A percentile compares a stretch with the other conserved stretches of the same genome.
These are phyloP conservation scores for Micropoecilia bifurca DNA, from an alignment of 2,797 vertebrate species.

Conservation along the genomic window DNA sequence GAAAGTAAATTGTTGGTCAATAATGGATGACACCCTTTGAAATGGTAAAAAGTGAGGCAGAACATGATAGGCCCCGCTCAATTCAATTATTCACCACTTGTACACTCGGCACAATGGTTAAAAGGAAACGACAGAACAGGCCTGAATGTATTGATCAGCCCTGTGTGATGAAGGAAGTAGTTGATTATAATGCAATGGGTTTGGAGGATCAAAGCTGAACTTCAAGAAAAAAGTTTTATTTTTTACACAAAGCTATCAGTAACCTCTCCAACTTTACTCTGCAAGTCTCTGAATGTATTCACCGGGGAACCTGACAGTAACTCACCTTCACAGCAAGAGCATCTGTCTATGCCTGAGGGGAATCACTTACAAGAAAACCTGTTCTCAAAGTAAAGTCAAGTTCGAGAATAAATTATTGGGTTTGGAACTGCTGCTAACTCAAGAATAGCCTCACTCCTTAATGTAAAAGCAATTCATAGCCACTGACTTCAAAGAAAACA, in stretches of 20 bases:
- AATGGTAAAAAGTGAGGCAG: conserved; percentile 73
- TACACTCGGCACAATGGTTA: conserved; percentile 57
- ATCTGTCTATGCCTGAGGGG: conserved; percentile 20
- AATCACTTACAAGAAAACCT: conserved; percentile 8
- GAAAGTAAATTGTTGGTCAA: conserved; percentile 86
- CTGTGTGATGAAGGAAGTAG: conserved; percentile 13
- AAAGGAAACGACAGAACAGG: conserved; percentile 58
- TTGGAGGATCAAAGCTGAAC: conserved; percentile 7
- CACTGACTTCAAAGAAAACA: conserved; percentile 8
- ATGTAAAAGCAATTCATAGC: conserved; percentile 26
- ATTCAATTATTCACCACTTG: conserved; percentile 69
- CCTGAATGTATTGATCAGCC: conserved; percentile 52
- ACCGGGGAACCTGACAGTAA: conserved; percentile 29
- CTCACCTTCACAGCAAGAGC: conserved; percentile 26
- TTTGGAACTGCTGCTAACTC: conserved; percentile 29
- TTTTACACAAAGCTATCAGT: conserved; percentile 10
- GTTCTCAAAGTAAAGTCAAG: conserved; percentile 35
- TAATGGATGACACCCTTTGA: conserved; percentile 85
- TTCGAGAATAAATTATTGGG: conserved; percentile 30
- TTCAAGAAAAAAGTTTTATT: conserved; percentile 7
- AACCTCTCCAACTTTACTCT: conserved; percentile 2
- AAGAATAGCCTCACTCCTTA: conserved; percentile 26
- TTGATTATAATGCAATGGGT: neutral
- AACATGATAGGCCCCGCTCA: conserved; percentile 59
- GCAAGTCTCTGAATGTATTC: conserved; percentile 30